Evolutionary conservation across 2,888 invertebrate genomes (phyloP).

Genomic region (Saturnia pavonia): DNA sequence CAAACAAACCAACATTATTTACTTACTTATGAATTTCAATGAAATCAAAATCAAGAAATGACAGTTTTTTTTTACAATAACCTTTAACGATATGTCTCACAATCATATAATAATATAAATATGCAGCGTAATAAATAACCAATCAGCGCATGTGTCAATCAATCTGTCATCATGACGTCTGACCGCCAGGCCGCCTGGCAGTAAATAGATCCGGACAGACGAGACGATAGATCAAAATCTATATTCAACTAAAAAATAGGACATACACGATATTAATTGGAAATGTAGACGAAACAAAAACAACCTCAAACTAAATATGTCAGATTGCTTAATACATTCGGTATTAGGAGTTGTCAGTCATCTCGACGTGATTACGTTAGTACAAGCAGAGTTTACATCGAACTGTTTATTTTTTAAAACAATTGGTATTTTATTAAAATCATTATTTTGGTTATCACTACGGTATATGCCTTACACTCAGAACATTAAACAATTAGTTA

Average conservation of each 20-base stretch:
- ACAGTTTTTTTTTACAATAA: background rate
- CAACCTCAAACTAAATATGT: constrained; percentile 15
- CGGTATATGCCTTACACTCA: background rate
- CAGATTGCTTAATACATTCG: constrained; percentile 12
- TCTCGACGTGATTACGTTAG: background rate
- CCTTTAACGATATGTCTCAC: background rate
- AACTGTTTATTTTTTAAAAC: background rate
- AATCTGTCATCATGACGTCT: constrained; percentile 12
- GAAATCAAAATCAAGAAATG: background rate
- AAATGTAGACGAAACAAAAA: constrained; percentile 13
- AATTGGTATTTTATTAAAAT: background rate
- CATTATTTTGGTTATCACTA: background rate
- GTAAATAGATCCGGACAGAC: constrained; percentile 14
- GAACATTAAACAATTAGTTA: background rate
- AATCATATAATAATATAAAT: constrained; percentile 15
- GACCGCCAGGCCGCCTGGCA: constrained; percentile 17
- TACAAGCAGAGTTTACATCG: background rate
- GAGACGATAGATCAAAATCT: constrained; percentile 18
- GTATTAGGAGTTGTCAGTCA: background rate
- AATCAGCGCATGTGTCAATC: constrained; percentile 19
- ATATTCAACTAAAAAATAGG: constrained; percentile 17
- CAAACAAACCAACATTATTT: background rate
- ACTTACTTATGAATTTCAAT: background rate
- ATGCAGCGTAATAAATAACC: constrained; percentile 23
- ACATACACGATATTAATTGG: constrained; percentile 15